phyloP scores from a whole-genome alignment of 53 echinoderm and acorn worm species.

The Paracentrotus lividus region DNA sequence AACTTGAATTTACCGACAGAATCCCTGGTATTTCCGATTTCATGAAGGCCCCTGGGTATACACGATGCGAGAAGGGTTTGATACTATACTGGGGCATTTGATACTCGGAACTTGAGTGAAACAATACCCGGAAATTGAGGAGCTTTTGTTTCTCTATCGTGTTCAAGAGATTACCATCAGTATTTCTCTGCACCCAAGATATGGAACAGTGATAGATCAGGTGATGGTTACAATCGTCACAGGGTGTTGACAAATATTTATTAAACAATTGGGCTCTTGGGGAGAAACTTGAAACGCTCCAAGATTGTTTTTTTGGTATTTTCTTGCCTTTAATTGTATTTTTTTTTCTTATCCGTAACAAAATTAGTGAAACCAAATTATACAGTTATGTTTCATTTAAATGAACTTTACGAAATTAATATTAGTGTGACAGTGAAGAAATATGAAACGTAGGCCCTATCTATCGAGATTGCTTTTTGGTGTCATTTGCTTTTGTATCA shows the following conservation, averaged over 20 bases:
- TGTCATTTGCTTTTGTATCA: too few relatives aligned
- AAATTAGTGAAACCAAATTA: too few relatives aligned
- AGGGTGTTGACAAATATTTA: slow-evolving; percentile 23
- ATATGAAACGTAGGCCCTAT: too few relatives aligned
- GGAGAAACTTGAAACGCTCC: background rate
- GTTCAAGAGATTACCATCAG: background rate
- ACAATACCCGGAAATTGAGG: slow-evolving; percentile 15
- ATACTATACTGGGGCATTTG: background rate
- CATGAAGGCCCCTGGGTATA: background rate
- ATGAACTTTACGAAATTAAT: too few relatives aligned
- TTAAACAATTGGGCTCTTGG: background rate
- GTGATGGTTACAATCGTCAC: background rate
- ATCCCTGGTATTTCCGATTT: slow-evolving; percentile 14
- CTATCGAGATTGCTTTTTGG: too few relatives aligned
- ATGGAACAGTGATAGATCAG: slow-evolving; percentile 3
- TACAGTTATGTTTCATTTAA: too few relatives aligned
- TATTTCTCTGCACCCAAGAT: background rate
- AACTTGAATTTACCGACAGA: background rate
- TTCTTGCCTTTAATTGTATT: too few relatives aligned
- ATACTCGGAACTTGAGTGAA: background rate
- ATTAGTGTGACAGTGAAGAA: too few relatives aligned
- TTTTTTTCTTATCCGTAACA: too few relatives aligned
- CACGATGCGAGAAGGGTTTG: background rate
- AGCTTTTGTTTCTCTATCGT: background rate
- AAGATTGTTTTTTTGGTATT: too few relatives aligned